Conservation (phyloP, 2,888 invertebrate species). For the Yponomeuta sedellus region DNA sequence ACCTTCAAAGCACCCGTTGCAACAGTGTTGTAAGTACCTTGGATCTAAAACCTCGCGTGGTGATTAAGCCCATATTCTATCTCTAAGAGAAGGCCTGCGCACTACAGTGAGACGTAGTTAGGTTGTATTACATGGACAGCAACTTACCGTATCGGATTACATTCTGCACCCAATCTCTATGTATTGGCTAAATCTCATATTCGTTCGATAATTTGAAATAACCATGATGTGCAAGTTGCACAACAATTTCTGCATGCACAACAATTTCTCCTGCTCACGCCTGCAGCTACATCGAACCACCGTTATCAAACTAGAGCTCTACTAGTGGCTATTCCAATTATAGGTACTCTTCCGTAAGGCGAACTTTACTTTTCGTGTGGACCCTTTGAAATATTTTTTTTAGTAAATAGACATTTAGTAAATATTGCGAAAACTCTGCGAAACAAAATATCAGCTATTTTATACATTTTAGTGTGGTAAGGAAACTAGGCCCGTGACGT, state of each 20-base stretch:
- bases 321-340: not conserved
- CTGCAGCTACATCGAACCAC: not conserved
- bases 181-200: not conserved
- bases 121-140: too few relatives aligned
- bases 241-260: not conserved
- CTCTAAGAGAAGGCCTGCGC: too few relatives aligned
- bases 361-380: not conserved
- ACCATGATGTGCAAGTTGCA: constrained; percentile 3
- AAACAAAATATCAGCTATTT: too few relatives aligned
- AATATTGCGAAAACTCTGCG: too few relatives aligned
- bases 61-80: too few relatives aligned
- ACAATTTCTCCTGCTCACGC: not conserved
- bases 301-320: not conserved
- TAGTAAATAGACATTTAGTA: too few relatives aligned
- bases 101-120: not conserved
- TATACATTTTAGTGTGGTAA: too few relatives aligned
- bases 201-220: not conserved
- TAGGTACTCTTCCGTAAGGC: not conserved
- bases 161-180: not conserved
- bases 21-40: too few relatives aligned
- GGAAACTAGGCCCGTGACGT: too few relatives aligned
- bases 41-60: too few relatives aligned
- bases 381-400: too few relatives aligned
- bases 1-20: too few relatives aligned
- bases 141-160: not conserved